phyloP scores from a whole-genome alignment of 2,113 vertebrate genomes.

The Melanotaenia duboulayi region DNA sequence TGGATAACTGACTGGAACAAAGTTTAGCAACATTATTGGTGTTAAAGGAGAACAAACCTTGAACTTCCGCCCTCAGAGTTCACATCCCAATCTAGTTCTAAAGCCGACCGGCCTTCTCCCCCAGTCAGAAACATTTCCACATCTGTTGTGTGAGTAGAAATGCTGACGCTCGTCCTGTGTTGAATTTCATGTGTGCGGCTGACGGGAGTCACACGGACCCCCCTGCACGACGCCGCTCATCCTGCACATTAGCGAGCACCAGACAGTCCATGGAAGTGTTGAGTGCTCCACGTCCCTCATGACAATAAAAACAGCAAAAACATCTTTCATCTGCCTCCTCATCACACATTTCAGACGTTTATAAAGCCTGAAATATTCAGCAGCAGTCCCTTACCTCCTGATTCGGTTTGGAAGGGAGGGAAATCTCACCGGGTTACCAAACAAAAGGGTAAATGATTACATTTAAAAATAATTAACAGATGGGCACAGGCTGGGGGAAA shows the following conservation, averaged over 20 bases:
- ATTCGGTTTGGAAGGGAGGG: constrained; percentile 72
- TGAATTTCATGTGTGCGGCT: not conserved
- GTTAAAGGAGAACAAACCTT: no score
- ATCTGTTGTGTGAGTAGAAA: not conserved
- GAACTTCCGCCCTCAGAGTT: no score
- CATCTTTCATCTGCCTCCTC: constrained; percentile 49
- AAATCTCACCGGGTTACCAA: constrained; percentile 87
- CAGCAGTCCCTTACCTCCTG: constrained; percentile 68
- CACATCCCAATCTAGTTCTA: no score
- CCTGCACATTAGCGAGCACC: constrained; percentile 13
- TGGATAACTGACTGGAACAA: no score
- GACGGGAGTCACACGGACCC: constrained; percentile 18
- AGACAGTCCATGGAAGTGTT: constrained; percentile 47
- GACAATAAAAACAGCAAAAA: constrained; percentile 40
- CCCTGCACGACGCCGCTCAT: constrained; percentile 6
- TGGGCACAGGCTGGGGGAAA: constrained; percentile 87
- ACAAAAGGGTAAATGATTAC: constrained; percentile 94
- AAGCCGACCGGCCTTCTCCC: no score
- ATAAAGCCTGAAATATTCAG: constrained; percentile 69
- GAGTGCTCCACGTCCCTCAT: constrained; percentile 46
- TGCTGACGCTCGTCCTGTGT: not conserved
- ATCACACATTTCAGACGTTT: constrained; percentile 63
- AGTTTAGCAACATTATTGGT: no score
- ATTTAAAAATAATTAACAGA: constrained; percentile 99
- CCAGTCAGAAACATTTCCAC: no score